These are phyloP conservation scores for Leptopilina myrica DNA, from an alignment of 2,888 invertebrate genomes.

Conservation along the genomic window DNA sequence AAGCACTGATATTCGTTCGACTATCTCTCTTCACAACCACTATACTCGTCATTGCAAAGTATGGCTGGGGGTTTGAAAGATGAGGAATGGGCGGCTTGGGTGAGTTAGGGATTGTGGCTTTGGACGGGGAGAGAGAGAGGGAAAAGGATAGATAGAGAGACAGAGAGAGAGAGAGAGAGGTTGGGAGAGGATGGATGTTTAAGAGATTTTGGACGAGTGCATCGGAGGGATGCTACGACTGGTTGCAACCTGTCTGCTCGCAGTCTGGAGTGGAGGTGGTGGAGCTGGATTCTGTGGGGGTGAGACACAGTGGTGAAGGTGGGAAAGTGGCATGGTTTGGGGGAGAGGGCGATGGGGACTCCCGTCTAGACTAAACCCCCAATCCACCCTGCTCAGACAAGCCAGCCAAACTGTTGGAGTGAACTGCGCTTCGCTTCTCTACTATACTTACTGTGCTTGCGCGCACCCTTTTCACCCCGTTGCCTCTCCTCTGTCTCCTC, in stretches of 20 bases:
- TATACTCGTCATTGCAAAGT: conserved; percentile 26
- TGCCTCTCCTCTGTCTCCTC: conserved; percentile 42
- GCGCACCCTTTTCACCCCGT: conserved; percentile 47
- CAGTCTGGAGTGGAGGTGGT: conserved; percentile 62
- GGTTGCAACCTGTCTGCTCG: conserved; percentile 72
- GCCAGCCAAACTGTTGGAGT: conserved; percentile 75
- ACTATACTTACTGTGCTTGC: conserved; percentile 37
- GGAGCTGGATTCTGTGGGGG: conserved; percentile 46
- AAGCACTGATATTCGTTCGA: conserved; percentile 14
- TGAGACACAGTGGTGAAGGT: conserved; percentile 49
- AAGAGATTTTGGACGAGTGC: conserved; percentile 71
- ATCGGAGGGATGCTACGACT: conserved; percentile 69
- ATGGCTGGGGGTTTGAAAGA: neutral
- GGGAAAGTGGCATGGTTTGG: conserved; percentile 28
- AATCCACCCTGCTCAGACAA: conserved; percentile 69
- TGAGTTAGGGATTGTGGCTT: neutral
- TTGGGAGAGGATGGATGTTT: conserved; percentile 58
- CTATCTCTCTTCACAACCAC: conserved; percentile 15
- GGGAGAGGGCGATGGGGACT: conserved; percentile 61
- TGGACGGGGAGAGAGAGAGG: neutral
- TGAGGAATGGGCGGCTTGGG: conserved; percentile 11
- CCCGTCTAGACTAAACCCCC: conserved; percentile 74
- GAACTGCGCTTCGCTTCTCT: conserved; percentile 68
- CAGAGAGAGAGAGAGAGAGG: conserved; percentile 24
- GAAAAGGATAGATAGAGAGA: too few species aligned